Base-by-base conservation (phyloP, 1,140 invertebrate species). In the Zaprionus ornatus region DNA sequence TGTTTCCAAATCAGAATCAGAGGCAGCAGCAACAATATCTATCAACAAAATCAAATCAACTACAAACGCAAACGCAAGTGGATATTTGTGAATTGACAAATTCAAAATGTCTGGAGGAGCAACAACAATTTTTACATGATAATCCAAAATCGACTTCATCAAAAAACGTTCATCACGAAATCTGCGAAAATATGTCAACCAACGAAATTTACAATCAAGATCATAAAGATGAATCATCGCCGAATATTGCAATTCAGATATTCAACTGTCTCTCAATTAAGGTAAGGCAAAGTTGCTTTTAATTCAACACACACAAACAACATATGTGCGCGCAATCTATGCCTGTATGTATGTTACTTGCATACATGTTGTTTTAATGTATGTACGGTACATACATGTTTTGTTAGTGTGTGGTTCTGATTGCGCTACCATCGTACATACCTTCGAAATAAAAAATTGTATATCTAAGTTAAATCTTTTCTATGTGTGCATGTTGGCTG, bases 211-310 rank as follows among this genome's bases (percentile, higher is more conserved):
- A 79, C 70, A 77, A 68, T 73, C 72, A 84, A 81, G 79, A 91
- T 68, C 70, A 88, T 74, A 74, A 69, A 67, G 91, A 91, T 90
- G 91, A 92, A 81, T 91, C 91, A 82, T 91, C 84, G 68, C 74
- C 83, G 67, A 75, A 91, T 78, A 92, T 92, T 84, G 80, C 77
- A 79, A 83, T 86, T 83, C 91, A 92, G 84, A 92, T 92, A 91
- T 82, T 91, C 68, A 91, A 85, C 76, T 92, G 87, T 78, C 90
- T 92, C 71, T 92, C 91, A 78, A 91, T 92, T 80, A 91, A 92
- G 87, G 91, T 92, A 92, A 91, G 85, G 77, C 67, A 65, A 82
- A 76, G 71, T 77, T 80, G 74, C 74, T 80, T 88, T 87, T 70
- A 82, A 83, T 88, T 86, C 84, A 79, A 83, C 72, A 79, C 76